Conservation (phyloP, 92 coral and sea anemone species). For the Porites evermanni region DNA sequence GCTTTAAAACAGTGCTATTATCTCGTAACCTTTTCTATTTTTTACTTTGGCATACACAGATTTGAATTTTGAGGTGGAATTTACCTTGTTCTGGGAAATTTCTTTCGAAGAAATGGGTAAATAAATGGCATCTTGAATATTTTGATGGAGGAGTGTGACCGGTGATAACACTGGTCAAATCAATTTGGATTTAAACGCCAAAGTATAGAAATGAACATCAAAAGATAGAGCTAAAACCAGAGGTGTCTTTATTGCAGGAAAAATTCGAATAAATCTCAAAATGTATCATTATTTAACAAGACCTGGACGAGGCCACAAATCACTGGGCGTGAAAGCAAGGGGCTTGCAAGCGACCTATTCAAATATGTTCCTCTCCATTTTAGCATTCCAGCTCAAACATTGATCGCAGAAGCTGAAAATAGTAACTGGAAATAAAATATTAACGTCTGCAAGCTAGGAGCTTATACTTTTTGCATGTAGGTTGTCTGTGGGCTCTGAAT, state of each 20-base stretch:
- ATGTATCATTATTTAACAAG: too few species aligned
- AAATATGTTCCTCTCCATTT: background rate
- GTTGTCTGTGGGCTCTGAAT: too few species aligned
- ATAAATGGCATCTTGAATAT: background rate
- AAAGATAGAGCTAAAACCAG: background rate
- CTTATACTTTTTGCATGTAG: too few species aligned
- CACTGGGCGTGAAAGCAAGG: background rate
- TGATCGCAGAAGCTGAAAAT: background rate
- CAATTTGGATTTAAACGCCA: background rate
- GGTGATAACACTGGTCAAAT: background rate
- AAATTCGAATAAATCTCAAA: background rate
- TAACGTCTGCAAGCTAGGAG: too few species aligned
- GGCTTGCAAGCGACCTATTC: background rate
- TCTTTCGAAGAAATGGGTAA: background rate
- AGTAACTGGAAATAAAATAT: background rate
- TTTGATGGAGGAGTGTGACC: too few species aligned
- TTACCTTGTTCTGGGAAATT: background rate
- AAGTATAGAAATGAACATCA: background rate
- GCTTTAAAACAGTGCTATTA: background rate
- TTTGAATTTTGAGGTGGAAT: background rate
- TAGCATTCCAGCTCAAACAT: background rate
- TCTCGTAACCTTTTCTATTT: too few species aligned
- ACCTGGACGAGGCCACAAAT: background rate
- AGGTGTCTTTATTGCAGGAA: constrained; percentile 3
- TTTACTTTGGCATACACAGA: background rate